Conservation (phyloP, 2,113 vertebrate species). For the Rhea pennata region DNA sequence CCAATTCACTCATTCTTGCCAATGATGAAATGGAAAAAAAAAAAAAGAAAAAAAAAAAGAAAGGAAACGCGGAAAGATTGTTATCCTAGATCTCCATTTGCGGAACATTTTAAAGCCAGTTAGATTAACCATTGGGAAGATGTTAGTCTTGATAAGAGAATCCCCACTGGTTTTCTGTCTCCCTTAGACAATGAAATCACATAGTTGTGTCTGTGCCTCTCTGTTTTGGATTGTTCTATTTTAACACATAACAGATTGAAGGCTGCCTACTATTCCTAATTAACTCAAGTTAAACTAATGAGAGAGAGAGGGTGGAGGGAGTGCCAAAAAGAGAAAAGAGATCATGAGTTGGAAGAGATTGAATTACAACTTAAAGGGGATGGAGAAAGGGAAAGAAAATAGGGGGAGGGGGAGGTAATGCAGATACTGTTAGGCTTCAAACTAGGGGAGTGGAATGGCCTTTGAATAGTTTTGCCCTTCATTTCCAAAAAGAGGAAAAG, state of each 20-base stretch:
- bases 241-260: constrained; percentile 71
- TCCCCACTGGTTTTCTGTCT: constrained; percentile 86
- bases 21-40: constrained; percentile 29
- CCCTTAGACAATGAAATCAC: constrained; percentile 83
- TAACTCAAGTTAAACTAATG: constrained; percentile 85
- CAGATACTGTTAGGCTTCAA: background rate
- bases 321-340: constrained; percentile 35
- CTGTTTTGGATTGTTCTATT: constrained; percentile 76
- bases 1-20: constrained; percentile 76
- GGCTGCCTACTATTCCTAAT: constrained; percentile 80
- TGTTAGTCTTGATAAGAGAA: constrained; percentile 84
- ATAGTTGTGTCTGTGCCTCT: constrained; percentile 81
- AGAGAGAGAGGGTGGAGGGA: constrained; percentile 52
- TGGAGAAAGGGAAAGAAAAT: constrained; percentile 13
- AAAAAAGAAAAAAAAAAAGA: constrained; percentile 3
- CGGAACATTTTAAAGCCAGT: constrained; percentile 73
- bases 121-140: constrained; percentile 82
- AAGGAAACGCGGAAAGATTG: constrained; percentile 62
- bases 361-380: constrained; percentile 51
- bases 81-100: constrained; percentile 65
- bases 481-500: background rate
- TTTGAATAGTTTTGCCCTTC: background rate
- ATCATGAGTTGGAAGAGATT: constrained; percentile 43
- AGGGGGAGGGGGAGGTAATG: background rate
- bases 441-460: background rate